Evolutionary conservation across 35 echinoderm and acorn worm genomes (phyloP), one percentile per base, ranked within the genome.

Genomic region (Strongylocentrotus purpuratus): DNA sequence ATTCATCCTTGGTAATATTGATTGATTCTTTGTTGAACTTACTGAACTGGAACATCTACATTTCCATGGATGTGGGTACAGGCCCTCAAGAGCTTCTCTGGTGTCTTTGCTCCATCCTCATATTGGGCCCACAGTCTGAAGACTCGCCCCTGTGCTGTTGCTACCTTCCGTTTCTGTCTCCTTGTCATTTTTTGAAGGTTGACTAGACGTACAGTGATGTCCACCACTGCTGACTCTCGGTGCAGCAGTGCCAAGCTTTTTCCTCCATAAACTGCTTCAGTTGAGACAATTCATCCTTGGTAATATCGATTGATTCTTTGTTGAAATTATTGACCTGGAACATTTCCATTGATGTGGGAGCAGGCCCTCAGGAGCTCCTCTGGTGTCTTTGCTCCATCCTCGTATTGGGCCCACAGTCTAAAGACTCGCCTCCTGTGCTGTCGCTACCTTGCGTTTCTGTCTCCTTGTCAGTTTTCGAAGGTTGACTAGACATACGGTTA

Each of bases 1-100:
- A 28, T 78, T 97, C 96, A 41, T 97, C 95, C 25, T 97, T 97
- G 58, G 96, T 97, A 5, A 90, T n/a, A n/a, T n/a, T n/a, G n/a
- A n/a, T n/a, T n/a, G n/a, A n/a, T n/a, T n/a, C n/a, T n/a, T n/a
- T n/a, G n/a, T n/a, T n/a, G n/a, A n/a, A n/a, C n/a, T n/a, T 41
- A 41, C 3, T 41, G 35, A 41, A 0, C 52, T 59, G 4, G 1
- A 59, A 92, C 91, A n/a, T n/a, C n/a, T n/a, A n/a, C n/a, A 92
- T 92, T 92, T 41, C 91, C 46, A 31, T 92, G 46, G 9, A 52
- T 15, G 13, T 46, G 45, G 15, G 91, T 22, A 92, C 91, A 92
- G 4, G 47, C 48, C 45, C 91, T 46, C 91, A 92, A 28, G 15
- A 52, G 91, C 48, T 92, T 12, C 18, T 2, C 17, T 55, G 91